Base-by-base conservation (phyloP, 2,797 vertebrate species). In the Morus bassanus region DNA sequence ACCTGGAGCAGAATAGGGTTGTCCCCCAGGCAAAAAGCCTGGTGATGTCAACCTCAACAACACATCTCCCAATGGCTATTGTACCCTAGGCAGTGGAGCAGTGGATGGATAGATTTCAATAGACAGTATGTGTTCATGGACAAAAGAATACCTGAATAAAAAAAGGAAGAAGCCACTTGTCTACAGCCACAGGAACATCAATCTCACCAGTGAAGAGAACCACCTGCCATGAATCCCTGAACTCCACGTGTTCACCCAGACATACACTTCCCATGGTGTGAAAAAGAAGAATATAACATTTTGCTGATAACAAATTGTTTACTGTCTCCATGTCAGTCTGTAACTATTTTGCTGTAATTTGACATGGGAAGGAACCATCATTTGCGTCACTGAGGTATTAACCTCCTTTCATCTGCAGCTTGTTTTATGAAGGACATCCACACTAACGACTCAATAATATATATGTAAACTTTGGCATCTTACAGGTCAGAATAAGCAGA, bases 371-470 rank as follows among this genome's bases (percentile, higher is more conserved):
- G 64, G 75, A 87, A 39, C 5, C 11, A 5, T 41, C 23, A 48
- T 56, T 70, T 76, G 50, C 3, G 21, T 46, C 54, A 24, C 27
- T 77, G 75, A 77, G 51, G 11, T 67, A n/a, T 27, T 80, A 45
- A 60, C 11, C 16, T 65, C 33, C 31, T 91, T 73, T 65, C 73
- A 60, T 23, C 30, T 70, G 59, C 53, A 78, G 28, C 21, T 35
- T 78, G 7, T 48, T 93, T 84, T n/a, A 35, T 39, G 35, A 45
- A 73, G 51, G 41, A 67, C 13, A 41, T 57, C 19, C 46, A 78
- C 16, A 25, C 5, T 11, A 82, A 51, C 0, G 0, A 31, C 19
- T 72, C 33, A 18, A 3, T 41, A n/a, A 28, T 11, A 17, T 11
- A 6, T 8, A 16, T 6, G 6, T 39, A 65, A 57, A 70, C 33